phyloP scores from a whole-genome alignment of 1,140 invertebrate species.

The Sinella curviseta region DNA sequence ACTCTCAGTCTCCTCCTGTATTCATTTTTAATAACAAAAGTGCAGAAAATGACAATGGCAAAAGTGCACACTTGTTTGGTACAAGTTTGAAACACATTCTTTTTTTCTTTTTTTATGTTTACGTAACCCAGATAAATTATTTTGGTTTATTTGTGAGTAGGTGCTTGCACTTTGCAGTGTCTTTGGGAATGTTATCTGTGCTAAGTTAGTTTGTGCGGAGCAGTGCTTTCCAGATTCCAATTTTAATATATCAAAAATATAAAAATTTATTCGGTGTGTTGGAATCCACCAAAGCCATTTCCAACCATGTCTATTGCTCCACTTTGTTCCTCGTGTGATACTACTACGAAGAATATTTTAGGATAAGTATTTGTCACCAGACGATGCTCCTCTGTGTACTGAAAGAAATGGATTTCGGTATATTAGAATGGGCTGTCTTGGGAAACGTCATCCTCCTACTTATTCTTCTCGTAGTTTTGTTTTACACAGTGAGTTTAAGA shows the following conservation, averaged over 20 bases:
- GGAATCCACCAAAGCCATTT: too few species aligned
- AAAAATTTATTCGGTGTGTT: too few species aligned
- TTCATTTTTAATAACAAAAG: background rate
- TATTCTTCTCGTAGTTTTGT: conserved; percentile 24
- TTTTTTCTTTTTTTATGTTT: background rate
- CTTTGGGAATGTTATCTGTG: background rate
- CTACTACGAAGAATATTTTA: too few species aligned
- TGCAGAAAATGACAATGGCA: background rate
- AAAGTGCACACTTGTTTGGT: too few species aligned
- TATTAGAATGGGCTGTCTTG: conserved; percentile 32
- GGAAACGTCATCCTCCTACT: conserved; percentile 34
- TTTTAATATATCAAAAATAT: too few species aligned
- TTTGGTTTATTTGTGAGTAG: background rate
- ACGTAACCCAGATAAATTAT: background rate
- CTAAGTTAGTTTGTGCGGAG: too few species aligned
- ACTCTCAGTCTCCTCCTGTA: background rate
- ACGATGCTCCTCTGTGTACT: conserved; percentile 4
- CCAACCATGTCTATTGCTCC: too few species aligned
- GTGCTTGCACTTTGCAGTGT: background rate
- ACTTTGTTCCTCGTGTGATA: too few species aligned
- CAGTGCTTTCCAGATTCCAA: too few species aligned
- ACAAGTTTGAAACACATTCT: background rate
- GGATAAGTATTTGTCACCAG: too few species aligned
- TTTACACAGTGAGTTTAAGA: conserved; percentile 18
- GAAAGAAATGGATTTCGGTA: conserved; percentile 34